These are phyloP conservation scores for Drosophila malerkotliana DNA, from an alignment of 1,140 invertebrate genomes.

Conservation along the genomic window DNA sequence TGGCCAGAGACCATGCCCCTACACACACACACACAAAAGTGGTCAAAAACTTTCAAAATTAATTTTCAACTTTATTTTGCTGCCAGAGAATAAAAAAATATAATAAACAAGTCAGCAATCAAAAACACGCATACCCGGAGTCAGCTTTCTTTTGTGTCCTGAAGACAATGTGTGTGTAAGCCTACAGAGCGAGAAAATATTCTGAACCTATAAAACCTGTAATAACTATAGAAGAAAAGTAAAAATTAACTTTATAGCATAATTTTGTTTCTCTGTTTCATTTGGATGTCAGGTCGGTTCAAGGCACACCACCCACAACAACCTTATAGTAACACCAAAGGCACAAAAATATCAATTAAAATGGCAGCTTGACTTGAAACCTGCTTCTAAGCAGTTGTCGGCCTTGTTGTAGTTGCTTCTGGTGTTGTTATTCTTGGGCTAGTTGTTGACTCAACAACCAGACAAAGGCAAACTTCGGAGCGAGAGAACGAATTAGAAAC, in stretches of 20 bases:
- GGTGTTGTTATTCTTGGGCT: slow-evolving; percentile 34
- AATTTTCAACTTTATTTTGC: slow-evolving; percentile 74
- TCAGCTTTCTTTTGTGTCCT: slow-evolving; percentile 2
- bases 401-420: slow-evolving; percentile 25
- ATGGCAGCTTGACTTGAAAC: slow-evolving; percentile 72
- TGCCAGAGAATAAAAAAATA: slow-evolving; percentile 43
- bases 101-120: slow-evolving; percentile 76
- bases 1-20: slow-evolving; percentile 13
- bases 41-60: slow-evolving; percentile 77
- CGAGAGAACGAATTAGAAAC: slow-evolving; percentile 24
- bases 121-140: slow-evolving; percentile 57
- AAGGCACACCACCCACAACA: background rate
- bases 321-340: slow-evolving; percentile 19
- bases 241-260: too few species aligned
- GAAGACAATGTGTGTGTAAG: slow-evolving; percentile 47
- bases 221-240: too few species aligned
- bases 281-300: slow-evolving; percentile 25
- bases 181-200: background rate
- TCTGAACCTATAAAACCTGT: background rate
- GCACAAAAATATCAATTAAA: slow-evolving; percentile 75
- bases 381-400: slow-evolving; percentile 45
- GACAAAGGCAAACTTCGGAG: slow-evolving; percentile 62
- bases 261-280: background rate
- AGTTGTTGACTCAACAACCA: slow-evolving; percentile 53
- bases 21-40: slow-evolving; percentile 30